Conservation (phyloP, 1,140 invertebrate genomes). For the Scaptomyza graminum region DNA sequence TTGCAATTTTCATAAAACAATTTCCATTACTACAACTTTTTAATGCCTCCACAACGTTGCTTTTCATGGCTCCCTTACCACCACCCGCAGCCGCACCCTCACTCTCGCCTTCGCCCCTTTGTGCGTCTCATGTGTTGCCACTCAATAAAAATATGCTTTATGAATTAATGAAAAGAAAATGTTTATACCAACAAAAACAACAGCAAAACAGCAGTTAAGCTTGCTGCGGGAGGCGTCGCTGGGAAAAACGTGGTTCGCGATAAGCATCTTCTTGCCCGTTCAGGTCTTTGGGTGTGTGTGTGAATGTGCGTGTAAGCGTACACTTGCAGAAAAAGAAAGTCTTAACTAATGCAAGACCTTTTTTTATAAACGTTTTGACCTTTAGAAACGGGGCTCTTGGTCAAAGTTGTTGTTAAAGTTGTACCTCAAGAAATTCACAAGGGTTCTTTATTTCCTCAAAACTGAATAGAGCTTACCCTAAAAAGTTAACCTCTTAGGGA, state of each 20-base stretch:
- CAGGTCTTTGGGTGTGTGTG: constrained; percentile 13
- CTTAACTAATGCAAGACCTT: not conserved
- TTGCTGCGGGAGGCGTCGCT: constrained; percentile 10
- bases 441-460: no score
- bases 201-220: constrained; percentile 22
- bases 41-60: constrained; percentile 38
- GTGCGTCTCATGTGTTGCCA: constrained; percentile 65
- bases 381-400: no score
- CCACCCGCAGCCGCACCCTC: not conserved
- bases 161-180: constrained; percentile 81
- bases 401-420: no score
- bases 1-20: constrained; percentile 77
- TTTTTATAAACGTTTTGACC: no score
- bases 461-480: no score
- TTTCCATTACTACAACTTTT: constrained; percentile 76
- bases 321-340: not conserved
- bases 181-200: constrained; percentile 61
- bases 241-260: constrained; percentile 31
- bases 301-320: constrained; percentile 6
- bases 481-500: no score
- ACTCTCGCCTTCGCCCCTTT: not conserved
- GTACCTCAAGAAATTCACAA: no score
- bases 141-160: constrained; percentile 82
- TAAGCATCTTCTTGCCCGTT: constrained; percentile 49
- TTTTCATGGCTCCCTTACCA: not conserved